phyloP scores from a whole-genome alignment of 2,113 vertebrate species.

The Dasyprocta punctata region DNA sequence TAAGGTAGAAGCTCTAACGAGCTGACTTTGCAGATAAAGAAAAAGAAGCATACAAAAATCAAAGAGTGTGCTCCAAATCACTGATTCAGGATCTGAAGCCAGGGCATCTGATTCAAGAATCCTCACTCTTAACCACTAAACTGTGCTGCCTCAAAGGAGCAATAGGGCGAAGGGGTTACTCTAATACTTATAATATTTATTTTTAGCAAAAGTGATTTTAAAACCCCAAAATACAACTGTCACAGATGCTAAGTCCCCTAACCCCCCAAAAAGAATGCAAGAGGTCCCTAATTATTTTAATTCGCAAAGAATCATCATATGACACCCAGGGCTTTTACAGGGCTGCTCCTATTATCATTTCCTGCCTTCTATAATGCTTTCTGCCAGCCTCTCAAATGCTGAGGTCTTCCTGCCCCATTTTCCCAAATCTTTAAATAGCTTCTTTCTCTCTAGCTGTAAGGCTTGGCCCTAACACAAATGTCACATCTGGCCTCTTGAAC shows the following conservation, averaged over 20 bases:
- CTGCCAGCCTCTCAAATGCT: slow-evolving; percentile 51
- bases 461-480: slow-evolving; percentile 47
- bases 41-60: slow-evolving; percentile 12
- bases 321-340: slow-evolving; percentile 14
- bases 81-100: background rate
- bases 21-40: background rate
- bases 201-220: background rate
- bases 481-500: slow-evolving; percentile 63
- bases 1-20: background rate
- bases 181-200: background rate
- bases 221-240: background rate
- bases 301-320: slow-evolving; percentile 23
- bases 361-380: slow-evolving; percentile 47
- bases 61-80: background rate
- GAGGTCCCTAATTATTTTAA: slow-evolving; percentile 42
- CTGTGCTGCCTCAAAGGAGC: background rate
- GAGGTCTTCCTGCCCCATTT: background rate
- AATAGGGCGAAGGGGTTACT: background rate
- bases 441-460: background rate
- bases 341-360: background rate
- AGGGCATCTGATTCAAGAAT: background rate
- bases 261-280: background rate
- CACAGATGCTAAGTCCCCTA: background rate
- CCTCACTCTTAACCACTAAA: background rate
- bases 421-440: slow-evolving; percentile 65